A percentile compares a stretch with the other conserved stretches of the same genome.
Evolutionary conservation across 2,888 invertebrate species (phyloP).

Genomic region (Nowickia ferox): DNA sequence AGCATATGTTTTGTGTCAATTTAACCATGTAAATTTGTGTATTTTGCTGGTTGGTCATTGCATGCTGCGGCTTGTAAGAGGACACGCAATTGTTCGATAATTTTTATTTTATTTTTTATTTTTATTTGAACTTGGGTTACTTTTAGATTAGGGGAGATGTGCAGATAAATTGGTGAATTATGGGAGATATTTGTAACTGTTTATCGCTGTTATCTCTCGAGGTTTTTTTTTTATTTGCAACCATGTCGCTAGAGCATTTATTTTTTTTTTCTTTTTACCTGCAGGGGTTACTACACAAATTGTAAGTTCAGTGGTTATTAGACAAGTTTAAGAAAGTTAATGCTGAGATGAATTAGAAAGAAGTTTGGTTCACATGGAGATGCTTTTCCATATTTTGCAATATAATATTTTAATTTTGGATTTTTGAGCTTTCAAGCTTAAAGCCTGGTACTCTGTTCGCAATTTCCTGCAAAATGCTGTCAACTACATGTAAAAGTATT

Average conservation of each 20-base stretch:
- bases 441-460: no score
- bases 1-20: slow-evolving; percentile 72
- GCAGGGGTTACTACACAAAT: not conserved
- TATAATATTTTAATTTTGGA: no score
- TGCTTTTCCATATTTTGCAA: no score
- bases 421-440: no score
- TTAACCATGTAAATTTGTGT: slow-evolving; percentile 69
- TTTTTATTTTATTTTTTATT: not conserved
- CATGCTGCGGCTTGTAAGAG: slow-evolving; percentile 22
- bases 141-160: not conserved
- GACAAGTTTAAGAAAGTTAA: not conserved
- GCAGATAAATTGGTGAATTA: slow-evolving; percentile 27
- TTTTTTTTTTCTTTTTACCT: not conserved
- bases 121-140: not conserved
- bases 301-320: not conserved
- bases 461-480: no score
- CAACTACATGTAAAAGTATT: no score
- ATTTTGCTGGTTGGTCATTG: slow-evolving; percentile 19
- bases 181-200: slow-evolving; percentile 46
- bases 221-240: not conserved
- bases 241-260: not conserved
- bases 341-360: not conserved
- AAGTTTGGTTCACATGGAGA: not conserved
- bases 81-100: slow-evolving; percentile 46
- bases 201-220: slow-evolving; percentile 30